Evolutionary conservation across 2,797 vertebrate species (phyloP), one percentile per base, ranked within the genome.

Genomic region (Alfaro cultratus): DNA sequence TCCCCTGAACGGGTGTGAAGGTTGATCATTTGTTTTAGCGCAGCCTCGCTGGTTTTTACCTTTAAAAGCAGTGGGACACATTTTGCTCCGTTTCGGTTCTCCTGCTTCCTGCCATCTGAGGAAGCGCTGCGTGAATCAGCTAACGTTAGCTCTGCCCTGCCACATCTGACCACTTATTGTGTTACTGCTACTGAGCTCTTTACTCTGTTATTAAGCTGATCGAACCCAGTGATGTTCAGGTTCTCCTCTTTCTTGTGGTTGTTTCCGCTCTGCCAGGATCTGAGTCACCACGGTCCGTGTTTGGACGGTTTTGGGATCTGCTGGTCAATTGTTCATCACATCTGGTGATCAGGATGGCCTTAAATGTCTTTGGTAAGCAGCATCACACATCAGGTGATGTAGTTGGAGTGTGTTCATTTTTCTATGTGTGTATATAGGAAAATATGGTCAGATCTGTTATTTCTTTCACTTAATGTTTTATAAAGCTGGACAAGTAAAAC

Each of bases 281-380:
- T 76, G 15, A 83, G 73, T 16, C 77, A 8, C 82, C 71, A 31
- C 74, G 77, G 51, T 83, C 74, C 74, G 64, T 15, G 73, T 72
- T 78, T 47, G 57, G 73, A 71, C 78, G 57, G 41, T 46, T 78
- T 83, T 82, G 78, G 82, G 85, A 91, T 81, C 85, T 83, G 36
- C 83, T 80, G 80, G 36, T 83, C 74, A 68, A 85, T 84, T 88
- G 80, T 89, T 88, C 83, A 87, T 88, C 85, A 80, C 26, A 86
- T 85, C 84, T 76, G 77, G 79, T 74, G 79, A 81, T 82, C 90
- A 89, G 81, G 75, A 95, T 95, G 94, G 94, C 94, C 62, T 83
- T 95, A 72, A 95, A 95, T 92, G 94, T 95, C 10, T 95, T 95
- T 85, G 94, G 94, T 95, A 87, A 95, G 91, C 64, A 53, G 53